phyloP scores from a whole-genome alignment of 2,113 vertebrate genomes.

The Orycteropus afer region DNA sequence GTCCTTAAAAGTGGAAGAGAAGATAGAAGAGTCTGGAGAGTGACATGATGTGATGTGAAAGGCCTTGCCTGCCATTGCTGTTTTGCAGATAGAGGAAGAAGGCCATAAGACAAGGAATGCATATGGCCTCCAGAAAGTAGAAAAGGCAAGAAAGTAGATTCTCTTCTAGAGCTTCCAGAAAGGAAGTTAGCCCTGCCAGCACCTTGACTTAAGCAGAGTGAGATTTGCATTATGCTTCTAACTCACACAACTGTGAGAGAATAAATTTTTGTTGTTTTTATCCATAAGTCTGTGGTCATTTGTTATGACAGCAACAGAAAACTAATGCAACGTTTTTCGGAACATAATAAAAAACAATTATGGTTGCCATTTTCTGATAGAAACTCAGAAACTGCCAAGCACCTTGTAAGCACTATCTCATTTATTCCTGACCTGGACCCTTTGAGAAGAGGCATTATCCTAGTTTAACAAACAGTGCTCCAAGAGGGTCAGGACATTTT shows the following conservation, averaged over 20 bases:
- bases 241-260: neutral
- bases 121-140: neutral
- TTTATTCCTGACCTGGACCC: neutral
- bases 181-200: accelerated
- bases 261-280: neutral
- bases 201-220: neutral
- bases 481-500: neutral
- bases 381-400: neutral
- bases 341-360: neutral
- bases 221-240: neutral
- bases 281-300: neutral
- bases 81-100: neutral
- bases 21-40: neutral
- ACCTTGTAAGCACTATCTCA: neutral
- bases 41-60: neutral
- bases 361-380: neutral
- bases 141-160: too few relatives aligned
- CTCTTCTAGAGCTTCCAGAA: neutral
- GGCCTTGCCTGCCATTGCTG: neutral
- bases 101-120: neutral
- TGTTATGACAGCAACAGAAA: neutral
- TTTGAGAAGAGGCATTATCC: neutral
- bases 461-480: neutral
- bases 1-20: neutral
- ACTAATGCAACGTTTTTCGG: neutral